Evolutionary conservation across 2,797 vertebrate genomes (phyloP).

Genomic region (Morelia viridis): DNA sequence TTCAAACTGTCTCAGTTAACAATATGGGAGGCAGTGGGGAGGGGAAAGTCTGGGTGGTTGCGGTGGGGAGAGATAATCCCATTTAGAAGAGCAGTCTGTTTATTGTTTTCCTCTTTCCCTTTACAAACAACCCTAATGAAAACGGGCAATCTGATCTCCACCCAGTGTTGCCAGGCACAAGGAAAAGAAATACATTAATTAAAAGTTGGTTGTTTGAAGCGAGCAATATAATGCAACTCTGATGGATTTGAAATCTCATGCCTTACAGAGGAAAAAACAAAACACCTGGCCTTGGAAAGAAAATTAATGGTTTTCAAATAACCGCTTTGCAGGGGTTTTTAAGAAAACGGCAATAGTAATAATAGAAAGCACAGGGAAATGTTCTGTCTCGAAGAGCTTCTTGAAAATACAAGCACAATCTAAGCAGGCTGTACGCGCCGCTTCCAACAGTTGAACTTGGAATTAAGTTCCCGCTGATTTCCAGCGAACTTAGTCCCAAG

Average conservation of each 20-base stretch:
- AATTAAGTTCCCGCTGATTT: background rate
- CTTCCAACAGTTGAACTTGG: background rate
- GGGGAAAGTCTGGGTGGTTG: too few species aligned
- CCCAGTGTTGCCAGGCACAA: constrained; percentile 30
- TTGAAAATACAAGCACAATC: background rate
- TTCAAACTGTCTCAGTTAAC: constrained; percentile 46
- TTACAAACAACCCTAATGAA: constrained; percentile 50
- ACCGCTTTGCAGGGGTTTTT: background rate
- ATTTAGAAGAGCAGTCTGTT: constrained; percentile 41
- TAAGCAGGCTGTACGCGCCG: background rate
- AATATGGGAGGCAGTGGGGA: background rate
- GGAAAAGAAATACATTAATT: constrained; percentile 58
- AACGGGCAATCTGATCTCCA: constrained; percentile 40
- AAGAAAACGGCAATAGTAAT: background rate
- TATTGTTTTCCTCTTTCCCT: constrained; percentile 48
- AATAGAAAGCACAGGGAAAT: background rate
- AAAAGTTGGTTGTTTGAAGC: constrained; percentile 58
- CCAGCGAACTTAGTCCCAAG: background rate
- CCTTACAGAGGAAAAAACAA: constrained; percentile 44
- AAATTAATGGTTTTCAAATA: background rate
- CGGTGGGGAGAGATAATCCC: background rate
- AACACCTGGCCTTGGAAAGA: background rate
- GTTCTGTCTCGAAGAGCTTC: constrained; percentile 32
- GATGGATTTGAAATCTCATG: constrained; percentile 26
- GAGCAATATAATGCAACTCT: constrained; percentile 47